A percentile compares a stretch with the other conserved stretches of the same genome.
These are phyloP conservation scores for Hydropotes inermis DNA, from an alignment of 2,113 vertebrate genomes.

Conservation along the genomic window DNA sequence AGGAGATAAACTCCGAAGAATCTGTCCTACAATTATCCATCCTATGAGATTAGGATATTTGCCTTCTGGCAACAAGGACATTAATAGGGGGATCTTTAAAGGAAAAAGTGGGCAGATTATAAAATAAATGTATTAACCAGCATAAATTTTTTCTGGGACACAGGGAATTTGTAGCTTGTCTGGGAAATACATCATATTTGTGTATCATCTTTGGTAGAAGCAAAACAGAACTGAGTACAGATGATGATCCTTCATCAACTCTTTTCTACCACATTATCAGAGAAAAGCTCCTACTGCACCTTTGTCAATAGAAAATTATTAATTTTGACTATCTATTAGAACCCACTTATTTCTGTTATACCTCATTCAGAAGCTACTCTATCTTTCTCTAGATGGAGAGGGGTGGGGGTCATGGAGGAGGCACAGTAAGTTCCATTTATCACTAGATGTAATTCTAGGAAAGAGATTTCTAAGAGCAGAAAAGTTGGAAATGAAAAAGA, in stretches of 20 bases:
- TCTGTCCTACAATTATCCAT: neutral
- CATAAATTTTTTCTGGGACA: slow-evolving; percentile 3
- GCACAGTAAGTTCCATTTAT: neutral
- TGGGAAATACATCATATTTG: neutral
- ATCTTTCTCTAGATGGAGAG: neutral
- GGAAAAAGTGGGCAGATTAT: neutral
- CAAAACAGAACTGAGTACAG: neutral
- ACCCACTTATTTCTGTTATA: neutral
- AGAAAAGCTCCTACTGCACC: neutral
- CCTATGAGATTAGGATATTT: neutral
- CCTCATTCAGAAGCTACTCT: neutral
- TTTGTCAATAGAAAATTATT: neutral
- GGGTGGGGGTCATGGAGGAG: neutral
- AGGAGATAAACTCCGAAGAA: neutral
- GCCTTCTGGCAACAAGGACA: neutral
- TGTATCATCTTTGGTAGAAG: neutral
- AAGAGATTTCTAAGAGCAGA: neutral
- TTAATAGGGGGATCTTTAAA: neutral
- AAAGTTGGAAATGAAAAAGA: neutral
- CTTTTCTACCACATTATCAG: neutral
- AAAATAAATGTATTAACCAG: neutral
- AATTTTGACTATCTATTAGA: neutral
- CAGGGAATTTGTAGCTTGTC: neutral
- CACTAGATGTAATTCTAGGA: neutral
- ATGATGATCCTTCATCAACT: neutral